Base-by-base conservation (phyloP, 2,797 vertebrate genomes). In the Protonibea diacanthus region DNA sequence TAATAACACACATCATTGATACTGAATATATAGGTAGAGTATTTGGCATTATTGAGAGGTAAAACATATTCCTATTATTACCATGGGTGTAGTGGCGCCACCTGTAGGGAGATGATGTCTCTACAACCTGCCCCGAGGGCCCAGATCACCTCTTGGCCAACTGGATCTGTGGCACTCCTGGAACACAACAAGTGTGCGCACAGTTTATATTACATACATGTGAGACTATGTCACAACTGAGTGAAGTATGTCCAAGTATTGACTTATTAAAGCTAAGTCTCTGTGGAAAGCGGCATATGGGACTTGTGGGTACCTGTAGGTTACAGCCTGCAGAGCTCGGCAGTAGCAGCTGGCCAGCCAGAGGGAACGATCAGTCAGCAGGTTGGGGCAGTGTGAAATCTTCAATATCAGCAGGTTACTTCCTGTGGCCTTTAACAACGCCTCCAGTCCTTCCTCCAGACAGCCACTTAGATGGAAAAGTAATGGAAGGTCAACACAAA, bases 341-440 rank as follows among this genome's bases (percentile, higher is more conserved):
- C 98, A 99, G 94, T 99, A 98, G 95, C 98, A 99, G 96, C 98
- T 99, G 84, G 98, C 98, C 94, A 99, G 91, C 98, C 98, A 99
- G 81, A 99, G 96, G 0, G 97, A 99, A 80, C 98, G 98, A 85
- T 99, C 98, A 0, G 98, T 99, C 92, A 99, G 96, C 91, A 99
- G 95, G 91, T 99, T 99, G 86, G 98, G 98, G 92, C 98, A 99
- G 93, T 99, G 98, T 0, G 98, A 99, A 89, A 99, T 96, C 85
- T 98, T 98, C 71, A 99, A 93, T 78, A 99, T 99, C 82, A 99
- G 96, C 79, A 99, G 94, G 91, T 98, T 98, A 68, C 97, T 96
- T 86, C 98, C 98, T 0, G 98, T 97, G 0, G 97, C 98, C 94
- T 99, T 99, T 84, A 99, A 90, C 90, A 99, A 88, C 2, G 97